Base-by-base conservation (phyloP, 2,888 invertebrate genomes). In the Cistogaster globosa region DNA sequence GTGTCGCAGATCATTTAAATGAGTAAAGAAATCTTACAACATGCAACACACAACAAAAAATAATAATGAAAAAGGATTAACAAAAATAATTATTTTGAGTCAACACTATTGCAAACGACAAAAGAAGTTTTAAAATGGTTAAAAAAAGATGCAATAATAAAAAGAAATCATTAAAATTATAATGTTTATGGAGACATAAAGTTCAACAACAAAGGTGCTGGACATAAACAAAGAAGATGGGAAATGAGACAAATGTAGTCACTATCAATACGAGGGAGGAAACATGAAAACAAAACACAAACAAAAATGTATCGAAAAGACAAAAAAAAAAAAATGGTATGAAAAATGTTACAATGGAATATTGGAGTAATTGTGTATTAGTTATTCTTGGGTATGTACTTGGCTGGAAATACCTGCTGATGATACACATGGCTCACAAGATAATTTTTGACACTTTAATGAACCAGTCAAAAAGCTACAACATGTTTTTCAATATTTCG, bases 121-220 rank as follows among this genome's bases (percentile, higher is more conserved):
- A 76, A 57, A 68, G 60, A 57, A 72, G 69, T 78, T 79, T 8
- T 69, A 71, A 68, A 74, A 69, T 67, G 74, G 68, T 75, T 75
- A 68, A 78, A 83, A 38, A 38, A 51, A 67, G 53, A 68, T 26
- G 60, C 57, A 78, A 83, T 38, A 38, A 51, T 60, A 60, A 68
- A 38, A 67, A 90, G 65, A 90, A 58, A 89, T 90, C 90, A 90
- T 42, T 91, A 90, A 90, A 90, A 89, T 90, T 87, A 90, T 90
- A 90, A 90, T 90, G 88, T 90, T 91, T 91, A 91, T 91, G 90
- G 90, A 86, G 63, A 81, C 81, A 83, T 83, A 85, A 81, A 85
- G 85, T 80, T 82, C 79, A 86, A 72, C 84, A 83, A 83, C 78
- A 77, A 65, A 67, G 83, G 86, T 82, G 76, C 32, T 68, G 60